Percentiles rank a stretch among this genome's conserved stretches.
phyloP scores from a whole-genome alignment of 2,888 invertebrate species.

The Eristalis pertinax region DNA sequence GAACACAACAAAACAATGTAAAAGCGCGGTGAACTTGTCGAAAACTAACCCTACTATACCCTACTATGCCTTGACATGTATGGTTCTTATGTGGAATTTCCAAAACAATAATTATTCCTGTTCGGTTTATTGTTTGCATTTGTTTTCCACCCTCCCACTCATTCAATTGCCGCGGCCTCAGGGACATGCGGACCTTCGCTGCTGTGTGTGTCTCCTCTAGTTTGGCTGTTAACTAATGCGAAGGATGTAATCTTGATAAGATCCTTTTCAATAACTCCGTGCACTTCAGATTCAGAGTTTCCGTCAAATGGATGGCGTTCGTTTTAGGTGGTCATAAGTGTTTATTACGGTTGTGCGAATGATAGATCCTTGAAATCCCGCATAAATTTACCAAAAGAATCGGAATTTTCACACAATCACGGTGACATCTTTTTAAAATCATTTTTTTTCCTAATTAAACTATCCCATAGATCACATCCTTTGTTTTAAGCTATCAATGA shows the following conservation, averaged over 20 bases:
- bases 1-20: slow-evolving; percentile 35
- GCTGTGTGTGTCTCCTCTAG: not conserved
- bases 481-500: not conserved
- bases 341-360: slow-evolving; percentile 14
- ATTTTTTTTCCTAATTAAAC: no score
- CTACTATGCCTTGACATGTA: slow-evolving; percentile 33
- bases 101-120: slow-evolving; percentile 64
- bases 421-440: no score
- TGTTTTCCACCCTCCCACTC: slow-evolving; percentile 37
- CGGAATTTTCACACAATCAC: not conserved
- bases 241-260: slow-evolving; percentile 33
- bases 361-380: slow-evolving; percentile 43
- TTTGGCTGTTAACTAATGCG: slow-evolving; percentile 7
- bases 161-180: not conserved
- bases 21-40: slow-evolving; percentile 52
- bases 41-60: slow-evolving; percentile 57
- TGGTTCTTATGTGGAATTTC: slow-evolving; percentile 50
- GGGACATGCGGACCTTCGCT: slow-evolving; percentile 3
- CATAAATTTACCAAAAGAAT: slow-evolving; percentile 17
- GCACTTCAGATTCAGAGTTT: slow-evolving; percentile 53
- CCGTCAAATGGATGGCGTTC: slow-evolving; percentile 28
- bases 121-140: slow-evolving; percentile 57
- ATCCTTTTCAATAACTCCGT: slow-evolving; percentile 57
- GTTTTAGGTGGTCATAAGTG: slow-evolving; percentile 2
- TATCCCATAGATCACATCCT: no score